Percentiles rank a stretch among this genome's conserved stretches.
Conservation (phyloP, 2,888 invertebrate species). For the Hirtodrosophila alboralis region DNA sequence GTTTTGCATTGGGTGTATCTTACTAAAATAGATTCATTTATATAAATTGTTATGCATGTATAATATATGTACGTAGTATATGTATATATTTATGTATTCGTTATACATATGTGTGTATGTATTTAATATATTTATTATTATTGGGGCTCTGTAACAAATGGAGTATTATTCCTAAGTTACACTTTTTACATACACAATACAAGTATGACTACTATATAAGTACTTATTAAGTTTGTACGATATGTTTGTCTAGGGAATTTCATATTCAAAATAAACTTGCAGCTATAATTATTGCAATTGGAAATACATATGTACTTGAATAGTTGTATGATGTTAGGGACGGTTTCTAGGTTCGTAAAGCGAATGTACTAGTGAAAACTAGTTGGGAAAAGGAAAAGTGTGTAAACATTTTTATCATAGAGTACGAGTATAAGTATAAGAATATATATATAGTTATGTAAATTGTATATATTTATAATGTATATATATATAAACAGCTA, state of each 20-base stretch:
- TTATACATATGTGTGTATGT: constrained; percentile 51
- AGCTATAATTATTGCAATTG: constrained; percentile 31
- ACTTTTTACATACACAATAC: constrained; percentile 40
- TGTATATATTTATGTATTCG: constrained; percentile 25
- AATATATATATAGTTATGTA: constrained; percentile 69
- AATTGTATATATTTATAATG: constrained; percentile 27
- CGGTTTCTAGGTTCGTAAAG: constrained; percentile 78
- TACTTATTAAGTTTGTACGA: constrained; percentile 80
- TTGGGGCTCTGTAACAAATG: constrained; percentile 40
- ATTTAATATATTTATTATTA: constrained; percentile 42
- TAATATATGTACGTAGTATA: constrained; percentile 38
- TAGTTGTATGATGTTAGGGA: constrained; percentile 67
- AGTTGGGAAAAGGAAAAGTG: constrained; percentile 66
- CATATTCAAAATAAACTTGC: constrained; percentile 40
- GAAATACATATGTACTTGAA: constrained; percentile 35
- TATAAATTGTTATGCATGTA: constrained; percentile 28
- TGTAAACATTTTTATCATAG: constrained; percentile 43
- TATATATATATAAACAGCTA: constrained; percentile 24
- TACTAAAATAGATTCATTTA: constrained; percentile 63
- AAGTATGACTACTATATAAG: constrained; percentile 42
- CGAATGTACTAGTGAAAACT: constrained; percentile 68
- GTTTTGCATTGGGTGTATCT: constrained; percentile 56
- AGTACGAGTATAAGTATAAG: constrained; percentile 66
- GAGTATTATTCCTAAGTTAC: constrained; percentile 30
- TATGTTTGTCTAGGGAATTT: constrained; percentile 82